A percentile compares a stretch with the other conserved stretches of the same genome.
Conservation (phyloP, 1,140 invertebrate genomes). For the Lordiphosa clarofinis region DNA sequence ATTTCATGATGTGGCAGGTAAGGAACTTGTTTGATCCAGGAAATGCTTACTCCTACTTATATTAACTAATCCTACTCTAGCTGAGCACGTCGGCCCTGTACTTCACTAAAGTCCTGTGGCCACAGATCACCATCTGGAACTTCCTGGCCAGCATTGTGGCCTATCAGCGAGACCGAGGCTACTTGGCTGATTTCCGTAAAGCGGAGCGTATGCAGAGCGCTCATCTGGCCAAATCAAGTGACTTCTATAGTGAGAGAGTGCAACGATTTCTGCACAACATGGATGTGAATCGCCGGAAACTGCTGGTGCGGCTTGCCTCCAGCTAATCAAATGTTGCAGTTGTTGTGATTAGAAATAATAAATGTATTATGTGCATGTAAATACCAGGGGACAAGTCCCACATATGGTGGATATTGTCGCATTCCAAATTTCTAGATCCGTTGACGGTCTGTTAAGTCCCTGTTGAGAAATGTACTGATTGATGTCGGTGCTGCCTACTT, state of each 20-base stretch:
- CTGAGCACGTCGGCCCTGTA: conserved; percentile 86
- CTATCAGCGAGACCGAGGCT: conserved; percentile 84
- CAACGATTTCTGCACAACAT: conserved; percentile 55
- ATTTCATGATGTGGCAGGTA: conserved; percentile 98
- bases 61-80: conserved; percentile 80
- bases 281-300: conserved; percentile 49
- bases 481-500: too few species aligned
- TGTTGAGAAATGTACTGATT: too few species aligned
- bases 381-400: too few species aligned
- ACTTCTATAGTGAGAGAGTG: conserved; percentile 57
- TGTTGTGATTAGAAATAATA: too few species aligned
- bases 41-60: neutral
- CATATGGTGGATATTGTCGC: too few species aligned
- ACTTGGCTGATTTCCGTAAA: conserved; percentile 32
- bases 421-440: too few species aligned
- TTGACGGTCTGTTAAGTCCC: too few species aligned
- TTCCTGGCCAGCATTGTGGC: conserved; percentile 90
- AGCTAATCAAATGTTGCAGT: neutral
- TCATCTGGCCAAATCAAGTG: conserved; percentile 37
- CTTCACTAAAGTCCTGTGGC: conserved; percentile 93
- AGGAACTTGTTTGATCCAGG: neutral
- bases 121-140: conserved; percentile 95
- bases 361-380: too few species aligned
- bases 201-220: conserved; percentile 37
- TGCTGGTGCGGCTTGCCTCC: conserved; percentile 43